phyloP scores from a whole-genome alignment of 2,888 invertebrate species.

The Melinopterus prodromus region DNA sequence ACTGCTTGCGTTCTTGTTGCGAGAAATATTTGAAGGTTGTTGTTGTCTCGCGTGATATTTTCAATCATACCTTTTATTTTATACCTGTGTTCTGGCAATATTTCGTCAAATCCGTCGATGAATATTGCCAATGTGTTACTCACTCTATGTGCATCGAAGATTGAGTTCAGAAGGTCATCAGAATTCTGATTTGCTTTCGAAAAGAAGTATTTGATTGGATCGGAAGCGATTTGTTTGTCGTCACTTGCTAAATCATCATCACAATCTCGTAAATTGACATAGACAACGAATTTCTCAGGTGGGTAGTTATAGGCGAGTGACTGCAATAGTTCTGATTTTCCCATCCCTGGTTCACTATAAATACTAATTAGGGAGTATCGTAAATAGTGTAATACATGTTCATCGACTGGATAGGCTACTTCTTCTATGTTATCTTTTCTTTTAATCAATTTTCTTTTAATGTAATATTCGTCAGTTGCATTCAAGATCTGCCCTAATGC shows the following conservation, averaged over 20 bases:
- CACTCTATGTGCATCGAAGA: not conserved
- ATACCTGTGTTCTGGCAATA: not conserved
- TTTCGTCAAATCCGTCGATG: not conserved
- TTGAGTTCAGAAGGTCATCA: not conserved
- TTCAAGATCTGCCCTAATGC: too few relatives aligned
- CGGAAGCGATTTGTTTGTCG: not conserved
- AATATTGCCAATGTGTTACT: not conserved
- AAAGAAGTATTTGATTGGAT: not conserved
- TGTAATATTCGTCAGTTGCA: not conserved
- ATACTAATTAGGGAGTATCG: not conserved
- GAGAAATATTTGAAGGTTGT: not conserved
- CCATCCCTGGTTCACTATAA: not conserved
- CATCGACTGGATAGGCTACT: not conserved
- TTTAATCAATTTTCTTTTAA: not conserved
- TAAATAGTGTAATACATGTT: not conserved
- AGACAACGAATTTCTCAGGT: not conserved
- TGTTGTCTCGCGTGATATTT: not conserved
- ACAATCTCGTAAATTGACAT: not conserved
- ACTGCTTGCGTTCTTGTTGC: not conserved
- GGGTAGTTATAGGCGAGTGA: not conserved
- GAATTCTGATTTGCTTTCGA: not conserved
- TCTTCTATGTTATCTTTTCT: not conserved
- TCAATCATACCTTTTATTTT: not conserved
- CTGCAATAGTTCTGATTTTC: not conserved
- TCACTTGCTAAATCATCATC: not conserved